Conservation (phyloP, 2,797 vertebrate species). For the Hydrocynus forskahlii region DNA sequence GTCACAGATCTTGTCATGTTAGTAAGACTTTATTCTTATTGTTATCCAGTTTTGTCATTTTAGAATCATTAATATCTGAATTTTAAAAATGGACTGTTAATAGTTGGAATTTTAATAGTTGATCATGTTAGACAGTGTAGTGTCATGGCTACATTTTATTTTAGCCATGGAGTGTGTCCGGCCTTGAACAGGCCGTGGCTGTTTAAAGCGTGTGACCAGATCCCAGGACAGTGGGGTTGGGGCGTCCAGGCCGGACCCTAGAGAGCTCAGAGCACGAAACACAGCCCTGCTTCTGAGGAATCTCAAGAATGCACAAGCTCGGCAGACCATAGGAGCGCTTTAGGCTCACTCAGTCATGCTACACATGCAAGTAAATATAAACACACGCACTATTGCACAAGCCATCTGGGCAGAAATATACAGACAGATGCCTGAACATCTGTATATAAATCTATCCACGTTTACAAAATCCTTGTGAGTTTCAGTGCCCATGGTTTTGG, state of each 20-base stretch:
- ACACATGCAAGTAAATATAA: conserved; percentile 50
- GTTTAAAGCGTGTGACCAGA: not conserved
- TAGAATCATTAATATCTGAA: no score
- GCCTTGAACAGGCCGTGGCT: not conserved
- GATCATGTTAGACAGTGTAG: not conserved
- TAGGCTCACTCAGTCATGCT: conserved; percentile 32
- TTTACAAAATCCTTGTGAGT: not conserved
- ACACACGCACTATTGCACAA: conserved; percentile 43
- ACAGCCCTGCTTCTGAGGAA: conserved; percentile 71
- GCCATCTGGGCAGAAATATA: conserved; percentile 26
- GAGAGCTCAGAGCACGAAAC: conserved; percentile 44
- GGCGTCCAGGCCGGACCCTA: conserved; percentile 22
- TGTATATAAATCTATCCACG: not conserved
- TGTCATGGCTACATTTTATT: not conserved
- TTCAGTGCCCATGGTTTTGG: not conserved
- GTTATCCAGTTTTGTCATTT: no score
- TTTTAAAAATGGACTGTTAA: no score
- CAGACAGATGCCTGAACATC: conserved; percentile 18
- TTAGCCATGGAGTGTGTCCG: not conserved
- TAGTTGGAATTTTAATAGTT: no score
- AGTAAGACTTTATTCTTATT: no score
- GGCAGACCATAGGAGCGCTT: conserved; percentile 61
- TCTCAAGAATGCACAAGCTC: conserved; percentile 75
- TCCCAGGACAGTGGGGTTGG: conserved; percentile 50
- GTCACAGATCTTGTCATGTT: no score